Base-by-base conservation (phyloP, 2,888 invertebrate species). In the Neria commutata region DNA sequence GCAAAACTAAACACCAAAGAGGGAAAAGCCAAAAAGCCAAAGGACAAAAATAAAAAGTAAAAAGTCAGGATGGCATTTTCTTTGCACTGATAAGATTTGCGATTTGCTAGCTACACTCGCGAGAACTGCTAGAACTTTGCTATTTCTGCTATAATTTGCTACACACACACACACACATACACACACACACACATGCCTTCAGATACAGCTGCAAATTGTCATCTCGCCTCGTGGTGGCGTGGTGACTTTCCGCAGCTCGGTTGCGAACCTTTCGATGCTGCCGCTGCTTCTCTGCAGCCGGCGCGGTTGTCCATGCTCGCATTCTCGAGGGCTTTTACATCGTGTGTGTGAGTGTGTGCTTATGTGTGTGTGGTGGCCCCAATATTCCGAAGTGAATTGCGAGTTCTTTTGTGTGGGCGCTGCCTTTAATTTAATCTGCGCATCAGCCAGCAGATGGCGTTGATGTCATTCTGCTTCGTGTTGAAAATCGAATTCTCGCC, bases 361-460 rank as follows among this genome's bases (percentile, higher is more conserved):
- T n/a, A n/a, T n/a, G n/a, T n/a, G n/a, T n/a, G n/a, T n/a, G n/a
- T n/a, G n/a, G n/a, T n/a, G n/a, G n/a, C n/a, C n/a, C n/a, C n/a
- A n/a, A n/a, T n/a, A n/a, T n/a, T n/a, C n/a, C n/a, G n/a, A n/a
- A n/a, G n/a, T n/a, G n/a, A n/a, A n/a, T n/a, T 51, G 42, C 52
- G 34, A 46, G 50, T 56, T 33, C 64, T 47, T 62, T 60, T 55
- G 47, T 56, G 63, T 65, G 63, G 16, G 63, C 60, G 63, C 72
- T 72, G 64, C 64, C 65, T 68, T 75, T 78, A 75, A 76, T 74
- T 76, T 77, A 76, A 79, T 80, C 72, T 73, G 58, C 55, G 57
- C 70, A 63, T 69, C 69, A 68, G 68, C 74, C 81, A 74, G 74
- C 68, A 80, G 80, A 68, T 80, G 81, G 79, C 74, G 75, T 70